Evolutionary conservation across 2,797 vertebrate species (phyloP).

Genomic region (Cyclura pinguis): DNA sequence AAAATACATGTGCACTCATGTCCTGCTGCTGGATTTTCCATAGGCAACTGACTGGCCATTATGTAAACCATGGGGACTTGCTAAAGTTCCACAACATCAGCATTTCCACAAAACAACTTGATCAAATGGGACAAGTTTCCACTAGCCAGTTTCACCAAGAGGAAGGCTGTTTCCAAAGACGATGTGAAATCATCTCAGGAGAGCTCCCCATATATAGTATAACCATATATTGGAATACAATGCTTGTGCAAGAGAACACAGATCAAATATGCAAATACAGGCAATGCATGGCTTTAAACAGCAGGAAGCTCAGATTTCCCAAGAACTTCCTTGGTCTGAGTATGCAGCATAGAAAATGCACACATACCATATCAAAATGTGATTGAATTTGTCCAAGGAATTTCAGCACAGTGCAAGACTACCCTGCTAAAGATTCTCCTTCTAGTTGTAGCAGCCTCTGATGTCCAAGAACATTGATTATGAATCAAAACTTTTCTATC

Average conservation of each 20-base stretch:
- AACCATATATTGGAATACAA: neutral
- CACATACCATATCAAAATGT: neutral
- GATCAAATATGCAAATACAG: neutral
- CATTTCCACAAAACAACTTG: too few species aligned
- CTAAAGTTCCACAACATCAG: too few species aligned
- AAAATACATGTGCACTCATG: too few species aligned
- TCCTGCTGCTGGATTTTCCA: too few species aligned
- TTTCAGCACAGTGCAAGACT: neutral
- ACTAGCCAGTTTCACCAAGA: neutral
- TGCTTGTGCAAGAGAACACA: neutral
- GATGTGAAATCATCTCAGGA: neutral
- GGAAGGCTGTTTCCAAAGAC: neutral
- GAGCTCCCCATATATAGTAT: neutral
- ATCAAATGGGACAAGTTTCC: too few species aligned
- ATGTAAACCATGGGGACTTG: too few species aligned
- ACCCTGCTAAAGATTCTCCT: neutral
- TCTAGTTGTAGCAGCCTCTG: neutral
- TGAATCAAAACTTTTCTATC: neutral
- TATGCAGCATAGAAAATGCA: neutral
- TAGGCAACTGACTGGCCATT: too few species aligned
- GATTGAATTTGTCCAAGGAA: neutral
- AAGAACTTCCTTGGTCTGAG: neutral
- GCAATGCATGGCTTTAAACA: neutral
- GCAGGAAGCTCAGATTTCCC: neutral
- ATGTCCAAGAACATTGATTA: neutral